A percentile compares a stretch with the other conserved stretches of the same genome.
Conservation (phyloP, 2,113 vertebrate species). For the Epinephelus fuscoguttatus region DNA sequence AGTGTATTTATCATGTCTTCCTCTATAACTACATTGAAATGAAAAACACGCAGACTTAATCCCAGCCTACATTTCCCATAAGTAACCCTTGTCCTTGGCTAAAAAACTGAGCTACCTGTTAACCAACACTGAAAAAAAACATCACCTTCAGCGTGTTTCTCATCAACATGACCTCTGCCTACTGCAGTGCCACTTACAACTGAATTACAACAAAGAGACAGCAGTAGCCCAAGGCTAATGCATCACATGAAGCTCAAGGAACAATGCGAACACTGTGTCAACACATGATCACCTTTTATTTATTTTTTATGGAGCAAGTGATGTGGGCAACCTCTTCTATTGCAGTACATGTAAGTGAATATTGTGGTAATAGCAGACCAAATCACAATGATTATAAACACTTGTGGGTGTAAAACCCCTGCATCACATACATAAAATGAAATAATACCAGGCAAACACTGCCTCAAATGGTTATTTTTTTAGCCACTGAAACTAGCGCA, state of each 20-base stretch:
- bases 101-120: not conserved
- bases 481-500: too few species aligned
- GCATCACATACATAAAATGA: too few species aligned
- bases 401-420: too few species aligned
- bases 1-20: not conserved
- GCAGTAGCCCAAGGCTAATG: not conserved
- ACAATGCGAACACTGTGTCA: not conserved
- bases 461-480: too few species aligned
- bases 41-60: slow-evolving; percentile 4
- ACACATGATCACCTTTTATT: not conserved
- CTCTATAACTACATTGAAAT: not conserved
- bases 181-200: not conserved
- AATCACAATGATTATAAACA: too few species aligned
- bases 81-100: not conserved
- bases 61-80: not conserved
- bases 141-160: not conserved
- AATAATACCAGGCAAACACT: too few species aligned
- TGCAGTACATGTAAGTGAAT: too few species aligned
- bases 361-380: too few species aligned
- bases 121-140: not conserved
- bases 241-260: not conserved
- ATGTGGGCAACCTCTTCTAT: too few species aligned
- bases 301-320: not conserved
- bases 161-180: not conserved
- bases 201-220: not conserved